These are phyloP conservation scores for Gasterosteus nipponicus DNA, from an alignment of 2,113 vertebrate genomes.

Conservation along the genomic window DNA sequence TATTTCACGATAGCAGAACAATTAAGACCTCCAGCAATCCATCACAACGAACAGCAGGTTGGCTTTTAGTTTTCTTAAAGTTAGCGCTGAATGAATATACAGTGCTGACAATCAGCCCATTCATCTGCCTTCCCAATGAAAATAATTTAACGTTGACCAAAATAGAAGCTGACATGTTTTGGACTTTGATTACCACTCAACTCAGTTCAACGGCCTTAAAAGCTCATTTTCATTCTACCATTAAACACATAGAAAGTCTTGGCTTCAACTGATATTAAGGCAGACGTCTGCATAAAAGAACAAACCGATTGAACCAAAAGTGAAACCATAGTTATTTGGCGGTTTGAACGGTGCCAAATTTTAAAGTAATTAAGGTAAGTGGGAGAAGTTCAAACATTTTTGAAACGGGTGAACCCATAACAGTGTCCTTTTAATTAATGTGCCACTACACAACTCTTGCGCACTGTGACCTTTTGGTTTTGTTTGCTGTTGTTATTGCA, in stretches of 20 bases:
- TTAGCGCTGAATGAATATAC: conserved; percentile 10
- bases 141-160: conserved; percentile 27
- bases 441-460: background rate
- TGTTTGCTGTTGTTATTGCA: background rate
- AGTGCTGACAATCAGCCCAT: conserved; percentile 16
- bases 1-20: background rate
- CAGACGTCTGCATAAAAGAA: background rate
- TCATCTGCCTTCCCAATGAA: conserved; percentile 16
- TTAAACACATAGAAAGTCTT: conserved; percentile 9
- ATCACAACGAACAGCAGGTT: conserved; percentile 16
- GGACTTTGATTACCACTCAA: conserved; percentile 21
- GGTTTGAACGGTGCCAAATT: background rate
- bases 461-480: background rate
- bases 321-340: background rate
- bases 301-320: background rate
- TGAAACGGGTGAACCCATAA: background rate
- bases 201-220: conserved; percentile 15
- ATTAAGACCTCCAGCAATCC: conserved; percentile 12
- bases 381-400: background rate
- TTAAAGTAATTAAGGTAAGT: background rate
- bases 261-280: background rate
- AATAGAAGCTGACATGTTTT: conserved; percentile 24
- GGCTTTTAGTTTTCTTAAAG: conserved; percentile 18
- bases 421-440: background rate
- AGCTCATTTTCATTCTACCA: conserved; percentile 10